A percentile compares a stretch with the other conserved stretches of the same genome.
phyloP scores from a whole-genome alignment of 2,113 vertebrate species.

The Halcyon senegalensis region DNA sequence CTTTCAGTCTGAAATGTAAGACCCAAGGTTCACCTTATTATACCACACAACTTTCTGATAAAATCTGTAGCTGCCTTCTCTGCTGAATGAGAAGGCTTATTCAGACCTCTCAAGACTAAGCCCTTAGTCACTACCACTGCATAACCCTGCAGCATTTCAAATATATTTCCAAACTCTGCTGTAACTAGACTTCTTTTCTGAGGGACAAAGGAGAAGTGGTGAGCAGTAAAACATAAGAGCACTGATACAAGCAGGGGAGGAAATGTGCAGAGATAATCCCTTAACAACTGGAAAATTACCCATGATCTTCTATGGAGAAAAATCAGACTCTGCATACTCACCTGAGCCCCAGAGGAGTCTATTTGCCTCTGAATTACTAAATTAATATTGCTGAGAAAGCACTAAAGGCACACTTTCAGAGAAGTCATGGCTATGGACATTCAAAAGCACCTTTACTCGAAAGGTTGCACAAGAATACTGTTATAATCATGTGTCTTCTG shows the following conservation, averaged over 20 bases:
- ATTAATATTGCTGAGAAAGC: background rate
- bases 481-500: background rate
- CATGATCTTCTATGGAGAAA: background rate
- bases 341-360: background rate
- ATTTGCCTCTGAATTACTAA: background rate
- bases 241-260: background rate
- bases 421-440: background rate
- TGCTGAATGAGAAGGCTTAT: background rate
- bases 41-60: background rate
- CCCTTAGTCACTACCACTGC: background rate
- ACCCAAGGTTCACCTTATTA: background rate
- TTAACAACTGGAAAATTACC: background rate
- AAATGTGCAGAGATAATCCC: background rate
- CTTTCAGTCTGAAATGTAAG: background rate
- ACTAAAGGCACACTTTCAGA: background rate
- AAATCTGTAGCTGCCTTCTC: background rate
- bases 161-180: background rate
- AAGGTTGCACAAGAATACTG: background rate
- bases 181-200: background rate
- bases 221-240: background rate
- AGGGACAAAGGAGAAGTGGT: background rate
- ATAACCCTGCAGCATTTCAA: background rate
- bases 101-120: background rate
- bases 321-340: background rate
- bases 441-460: background rate